phyloP scores from a whole-genome alignment of 2,797 vertebrate genomes.

The Euthynnus affinis region DNA sequence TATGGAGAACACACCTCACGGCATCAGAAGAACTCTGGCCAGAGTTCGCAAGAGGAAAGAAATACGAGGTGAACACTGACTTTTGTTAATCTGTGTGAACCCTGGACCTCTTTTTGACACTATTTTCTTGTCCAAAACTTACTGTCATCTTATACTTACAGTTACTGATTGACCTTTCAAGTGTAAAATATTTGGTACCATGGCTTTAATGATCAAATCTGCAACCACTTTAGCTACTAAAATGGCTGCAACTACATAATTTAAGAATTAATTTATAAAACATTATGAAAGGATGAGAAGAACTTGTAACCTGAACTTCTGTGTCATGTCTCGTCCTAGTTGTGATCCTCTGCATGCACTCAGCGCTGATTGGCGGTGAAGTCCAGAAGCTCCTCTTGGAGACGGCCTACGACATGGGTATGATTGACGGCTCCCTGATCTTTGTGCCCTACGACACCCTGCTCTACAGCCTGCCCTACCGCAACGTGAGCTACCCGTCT shows the following conservation, averaged over 20 bases:
- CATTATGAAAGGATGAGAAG: too few relatives aligned
- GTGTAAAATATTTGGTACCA: too few relatives aligned
- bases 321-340: conserved; percentile 67
- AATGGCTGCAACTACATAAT: too few relatives aligned
- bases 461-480: conserved; percentile 88
- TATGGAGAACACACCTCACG: conserved; percentile 82
- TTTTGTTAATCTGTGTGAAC: background rate
- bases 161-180: too few relatives aligned
- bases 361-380: conserved; percentile 84
- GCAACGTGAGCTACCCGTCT: conserved; percentile 74
- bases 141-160: too few relatives aligned
- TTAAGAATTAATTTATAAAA: too few relatives aligned
- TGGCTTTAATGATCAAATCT: too few relatives aligned
- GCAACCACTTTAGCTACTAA: too few relatives aligned
- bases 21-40: conserved; percentile 82
- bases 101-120: background rate
- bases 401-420: conserved; percentile 85
- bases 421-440: conserved; percentile 86
- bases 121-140: too few relatives aligned
- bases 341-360: conserved; percentile 91
- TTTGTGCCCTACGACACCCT: conserved; percentile 89
- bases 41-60: conserved; percentile 83
- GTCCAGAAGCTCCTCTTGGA: conserved; percentile 85
- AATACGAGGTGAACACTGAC: conserved; percentile 83
- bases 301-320: background rate